These are phyloP conservation scores for Triplophysa dalaica DNA, from an alignment of 2,113 vertebrate species.

Conservation along the genomic window DNA sequence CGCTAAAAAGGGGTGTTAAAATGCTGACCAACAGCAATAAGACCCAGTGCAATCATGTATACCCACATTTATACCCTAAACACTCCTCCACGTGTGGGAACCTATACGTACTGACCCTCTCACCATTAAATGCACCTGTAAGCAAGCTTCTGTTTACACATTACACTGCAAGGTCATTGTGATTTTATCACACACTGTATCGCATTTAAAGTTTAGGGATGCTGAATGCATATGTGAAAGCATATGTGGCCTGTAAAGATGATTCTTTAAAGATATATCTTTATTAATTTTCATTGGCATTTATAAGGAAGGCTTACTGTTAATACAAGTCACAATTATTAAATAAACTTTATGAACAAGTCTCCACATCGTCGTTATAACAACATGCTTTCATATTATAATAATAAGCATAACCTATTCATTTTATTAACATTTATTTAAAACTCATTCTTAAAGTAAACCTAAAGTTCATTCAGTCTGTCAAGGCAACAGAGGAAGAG, in stretches of 20 bases:
- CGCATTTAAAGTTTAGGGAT: not conserved
- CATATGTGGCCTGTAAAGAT: not conserved
- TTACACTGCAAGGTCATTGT: not conserved
- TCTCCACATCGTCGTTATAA: too few species aligned
- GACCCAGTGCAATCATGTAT: conserved; percentile 10
- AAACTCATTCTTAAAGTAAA: too few species aligned
- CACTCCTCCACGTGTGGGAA: conserved; percentile 15
- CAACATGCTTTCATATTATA: too few species aligned
- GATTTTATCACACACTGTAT: not conserved
- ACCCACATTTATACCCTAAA: not conserved
- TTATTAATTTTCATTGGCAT: too few species aligned
- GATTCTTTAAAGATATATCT: too few species aligned
- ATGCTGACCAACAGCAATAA: conserved; percentile 22
- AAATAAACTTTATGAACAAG: too few species aligned
- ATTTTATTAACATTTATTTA: too few species aligned
- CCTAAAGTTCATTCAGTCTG: too few species aligned
- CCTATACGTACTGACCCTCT: conserved; percentile 12
- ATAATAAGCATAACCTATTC: too few species aligned
- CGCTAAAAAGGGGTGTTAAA: conserved; percentile 20
- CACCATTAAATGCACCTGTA: conserved; percentile 6
- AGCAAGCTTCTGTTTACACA: conserved; percentile 1
- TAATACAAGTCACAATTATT: too few species aligned
- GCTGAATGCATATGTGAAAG: not conserved
- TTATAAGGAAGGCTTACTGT: too few species aligned
- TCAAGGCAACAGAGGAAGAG: too few species aligned